A percentile compares a stretch with the other conserved stretches of the same genome.
phyloP scores from a whole-genome alignment of 2,113 vertebrate species.

The Vimba vimba region DNA sequence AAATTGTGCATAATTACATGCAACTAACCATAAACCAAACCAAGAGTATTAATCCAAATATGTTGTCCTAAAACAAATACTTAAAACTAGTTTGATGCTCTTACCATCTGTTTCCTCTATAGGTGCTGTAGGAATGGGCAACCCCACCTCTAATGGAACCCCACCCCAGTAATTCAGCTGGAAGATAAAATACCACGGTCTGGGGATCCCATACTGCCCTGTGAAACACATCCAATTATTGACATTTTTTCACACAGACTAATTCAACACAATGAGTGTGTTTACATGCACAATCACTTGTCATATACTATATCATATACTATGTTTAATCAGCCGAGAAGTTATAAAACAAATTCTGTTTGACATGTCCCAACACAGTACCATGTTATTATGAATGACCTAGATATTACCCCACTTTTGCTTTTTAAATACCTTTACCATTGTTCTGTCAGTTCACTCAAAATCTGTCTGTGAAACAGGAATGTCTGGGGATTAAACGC shows the following conservation, averaged over 20 bases:
- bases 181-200: constrained; percentile 89
- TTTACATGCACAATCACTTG: neutral
- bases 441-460: too few species aligned
- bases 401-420: neutral
- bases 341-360: neutral
- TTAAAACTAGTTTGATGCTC: neutral
- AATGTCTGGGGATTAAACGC: neutral
- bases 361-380: neutral
- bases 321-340: neutral
- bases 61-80: neutral
- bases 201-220: constrained; percentile 89
- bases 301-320: neutral
- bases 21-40: too few species aligned
- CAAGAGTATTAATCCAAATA: neutral
- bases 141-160: constrained; percentile 59
- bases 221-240: neutral
- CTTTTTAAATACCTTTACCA: too few species aligned
- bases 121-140: constrained; percentile 67
- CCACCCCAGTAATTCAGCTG: constrained; percentile 88
- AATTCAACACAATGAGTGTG: neutral
- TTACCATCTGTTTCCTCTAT: constrained; percentile 69
- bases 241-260: neutral
- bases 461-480: too few species aligned
- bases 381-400: neutral
- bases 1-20: too few species aligned